phyloP scores from a whole-genome alignment of 2,797 vertebrate species.

The Dallia pectoralis region DNA sequence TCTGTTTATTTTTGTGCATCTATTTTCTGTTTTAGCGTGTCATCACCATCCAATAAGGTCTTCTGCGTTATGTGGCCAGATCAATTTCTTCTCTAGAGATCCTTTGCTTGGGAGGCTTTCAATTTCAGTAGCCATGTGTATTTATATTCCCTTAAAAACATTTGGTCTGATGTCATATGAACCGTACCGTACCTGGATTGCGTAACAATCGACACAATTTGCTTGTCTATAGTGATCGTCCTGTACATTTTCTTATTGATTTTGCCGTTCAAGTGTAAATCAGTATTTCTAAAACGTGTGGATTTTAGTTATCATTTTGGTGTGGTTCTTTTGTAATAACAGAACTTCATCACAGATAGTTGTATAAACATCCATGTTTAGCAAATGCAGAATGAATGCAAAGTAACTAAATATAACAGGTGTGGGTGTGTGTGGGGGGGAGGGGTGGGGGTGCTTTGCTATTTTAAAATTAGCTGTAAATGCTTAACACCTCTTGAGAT shows the following conservation, averaged over 20 bases:
- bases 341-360: slow-evolving; percentile 30
- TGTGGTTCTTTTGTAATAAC: background rate
- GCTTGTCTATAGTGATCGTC: slow-evolving; percentile 19
- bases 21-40: slow-evolving; percentile 17
- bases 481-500: slow-evolving; percentile 45
- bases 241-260: slow-evolving; percentile 9
- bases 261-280: background rate
- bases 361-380: slow-evolving; percentile 32
- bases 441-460: slow-evolving; percentile 27
- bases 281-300: background rate
- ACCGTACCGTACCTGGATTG: slow-evolving; percentile 28
- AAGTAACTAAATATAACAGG: slow-evolving; percentile 54
- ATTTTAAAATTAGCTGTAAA: slow-evolving; percentile 58
- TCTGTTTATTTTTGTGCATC: slow-evolving; percentile 12
- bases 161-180: slow-evolving; percentile 35
- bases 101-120: slow-evolving; percentile 12
- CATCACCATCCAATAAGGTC: slow-evolving; percentile 2
- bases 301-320: background rate
- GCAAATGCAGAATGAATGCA: slow-evolving; percentile 16
- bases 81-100: background rate
- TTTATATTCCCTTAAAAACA: slow-evolving; percentile 44
- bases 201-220: slow-evolving; percentile 34
- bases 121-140: slow-evolving; percentile 41
- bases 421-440: too few relatives aligned
- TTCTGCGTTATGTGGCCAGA: slow-evolving; percentile 19